Conservation (phyloP, 2,888 invertebrate species). For the Drosophila meridiana region DNA sequence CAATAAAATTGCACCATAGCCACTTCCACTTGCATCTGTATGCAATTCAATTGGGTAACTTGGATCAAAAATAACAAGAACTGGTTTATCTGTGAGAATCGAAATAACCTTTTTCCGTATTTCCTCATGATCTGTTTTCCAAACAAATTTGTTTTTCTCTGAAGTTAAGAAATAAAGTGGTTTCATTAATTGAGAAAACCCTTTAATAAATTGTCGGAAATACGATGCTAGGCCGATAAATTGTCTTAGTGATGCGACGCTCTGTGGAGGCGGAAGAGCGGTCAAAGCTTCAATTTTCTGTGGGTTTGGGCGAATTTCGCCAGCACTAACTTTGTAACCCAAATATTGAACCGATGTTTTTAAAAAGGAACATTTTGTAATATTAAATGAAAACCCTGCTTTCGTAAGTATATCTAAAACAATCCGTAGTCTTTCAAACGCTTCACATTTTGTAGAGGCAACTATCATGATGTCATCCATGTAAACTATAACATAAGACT, state of each 20-base stretch:
- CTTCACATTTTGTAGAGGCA: background rate
- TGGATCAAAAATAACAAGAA: too few relatives aligned
- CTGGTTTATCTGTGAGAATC: too few relatives aligned
- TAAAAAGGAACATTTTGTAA: background rate
- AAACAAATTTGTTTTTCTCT: too few relatives aligned
- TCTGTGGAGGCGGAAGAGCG: too few relatives aligned
- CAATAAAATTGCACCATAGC: too few relatives aligned
- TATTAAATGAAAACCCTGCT: conserved; percentile 1
- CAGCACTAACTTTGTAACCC: background rate
- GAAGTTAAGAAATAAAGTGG: too few relatives aligned
- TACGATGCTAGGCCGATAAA: background rate
- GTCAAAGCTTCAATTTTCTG: background rate
- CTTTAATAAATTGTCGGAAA: conserved; percentile 6
- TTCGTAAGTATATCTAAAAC: background rate
- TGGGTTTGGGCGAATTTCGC: background rate
- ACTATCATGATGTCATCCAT: background rate
- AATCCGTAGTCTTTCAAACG: background rate
- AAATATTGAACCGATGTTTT: background rate
- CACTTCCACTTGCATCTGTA: too few relatives aligned
- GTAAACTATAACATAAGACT: background rate
- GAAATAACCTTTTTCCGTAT: too few relatives aligned
- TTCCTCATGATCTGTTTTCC: too few relatives aligned
- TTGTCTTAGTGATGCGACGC: too few relatives aligned
- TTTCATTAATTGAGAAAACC: background rate
- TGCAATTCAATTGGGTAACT: too few relatives aligned